Percentiles rank a stretch among this genome's conserved stretches.
Conservation (phyloP, 2,888 invertebrate genomes). For the Oxytorus armatus region DNA sequence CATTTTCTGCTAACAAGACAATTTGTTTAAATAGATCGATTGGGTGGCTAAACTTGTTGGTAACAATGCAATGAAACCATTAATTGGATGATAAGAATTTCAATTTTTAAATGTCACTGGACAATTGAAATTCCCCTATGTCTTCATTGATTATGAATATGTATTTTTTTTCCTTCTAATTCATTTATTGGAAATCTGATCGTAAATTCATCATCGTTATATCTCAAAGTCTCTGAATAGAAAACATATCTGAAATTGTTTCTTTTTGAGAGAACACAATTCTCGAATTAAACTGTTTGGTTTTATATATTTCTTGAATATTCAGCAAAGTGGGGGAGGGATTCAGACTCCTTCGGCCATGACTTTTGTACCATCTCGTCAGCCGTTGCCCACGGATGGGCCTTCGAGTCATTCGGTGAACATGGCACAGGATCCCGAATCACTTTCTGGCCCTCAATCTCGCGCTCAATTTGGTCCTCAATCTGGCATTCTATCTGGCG, state of each 20-base stretch:
- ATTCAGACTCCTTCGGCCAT: slow-evolving; percentile 16
- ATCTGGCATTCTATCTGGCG: neutral
- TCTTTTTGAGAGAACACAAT: neutral
- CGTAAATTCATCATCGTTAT: no score
- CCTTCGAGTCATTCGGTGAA: slow-evolving; percentile 13
- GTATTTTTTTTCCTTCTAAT: no score
- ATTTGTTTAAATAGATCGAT: no score
- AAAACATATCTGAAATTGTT: neutral
- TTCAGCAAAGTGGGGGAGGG: slow-evolving; percentile 7
- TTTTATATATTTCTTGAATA: slow-evolving; percentile 15
- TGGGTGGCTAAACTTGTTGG: no score
- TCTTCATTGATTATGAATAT: no score
- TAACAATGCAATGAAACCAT: no score
- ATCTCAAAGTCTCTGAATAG: neutral
- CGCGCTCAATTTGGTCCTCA: neutral
- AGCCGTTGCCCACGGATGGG: slow-evolving; percentile 18
- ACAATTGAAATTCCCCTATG: no score
- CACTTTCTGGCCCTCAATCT: neutral
- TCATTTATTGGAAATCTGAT: no score
- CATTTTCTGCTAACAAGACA: no score
- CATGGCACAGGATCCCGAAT: neutral
- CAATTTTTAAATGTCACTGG: no score
- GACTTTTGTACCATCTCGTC: slow-evolving; percentile 40
- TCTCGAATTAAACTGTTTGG: neutral
- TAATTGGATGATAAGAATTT: no score